Evolutionary conservation across 2,797 vertebrate genomes (phyloP).

Genomic region (Poecilia gillii): DNA sequence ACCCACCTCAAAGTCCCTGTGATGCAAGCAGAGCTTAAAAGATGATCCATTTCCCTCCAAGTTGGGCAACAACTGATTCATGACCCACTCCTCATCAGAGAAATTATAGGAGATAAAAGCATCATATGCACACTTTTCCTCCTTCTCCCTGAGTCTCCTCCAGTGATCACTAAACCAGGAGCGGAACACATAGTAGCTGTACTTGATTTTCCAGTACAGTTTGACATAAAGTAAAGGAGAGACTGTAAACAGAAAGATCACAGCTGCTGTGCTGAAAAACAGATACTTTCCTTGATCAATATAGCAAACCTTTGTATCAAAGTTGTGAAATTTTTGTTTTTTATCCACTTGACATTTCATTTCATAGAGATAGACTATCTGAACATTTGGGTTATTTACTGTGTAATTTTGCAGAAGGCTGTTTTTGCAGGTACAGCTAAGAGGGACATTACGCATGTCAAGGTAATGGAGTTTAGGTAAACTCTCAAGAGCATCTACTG

Average conservation of each 20-base stretch:
- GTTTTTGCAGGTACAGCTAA: slow-evolving; percentile 86
- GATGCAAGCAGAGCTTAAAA: slow-evolving; percentile 83
- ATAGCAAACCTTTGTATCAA: slow-evolving; percentile 84
- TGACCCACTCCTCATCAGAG: slow-evolving; percentile 85
- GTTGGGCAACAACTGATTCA: slow-evolving; percentile 81
- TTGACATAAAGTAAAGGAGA: slow-evolving; percentile 81
- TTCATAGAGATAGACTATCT: slow-evolving; percentile 80
- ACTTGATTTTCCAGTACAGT: slow-evolving; percentile 84
- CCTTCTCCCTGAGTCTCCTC: slow-evolving; percentile 77
- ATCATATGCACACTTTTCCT: slow-evolving; percentile 84
- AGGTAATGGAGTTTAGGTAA: slow-evolving; percentile 82
- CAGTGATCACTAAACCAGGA: slow-evolving; percentile 85
- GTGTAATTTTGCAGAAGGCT: slow-evolving; percentile 83
- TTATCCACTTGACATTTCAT: slow-evolving; percentile 69
- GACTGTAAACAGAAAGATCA: slow-evolving; percentile 76
- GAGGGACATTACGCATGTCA: slow-evolving; percentile 82
- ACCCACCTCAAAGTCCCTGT: slow-evolving; percentile 83
- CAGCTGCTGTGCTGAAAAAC: slow-evolving; percentile 75
- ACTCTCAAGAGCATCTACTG: slow-evolving; percentile 65
- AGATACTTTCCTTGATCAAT: slow-evolving; percentile 77
- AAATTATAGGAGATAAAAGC: slow-evolving; percentile 90
- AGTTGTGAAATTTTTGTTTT: slow-evolving; percentile 76
- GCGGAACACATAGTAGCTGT: slow-evolving; percentile 83
- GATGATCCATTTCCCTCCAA: slow-evolving; percentile 70
- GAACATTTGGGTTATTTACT: slow-evolving; percentile 63